Percentiles rank a stretch among this genome's conserved stretches.
Conservation (phyloP, 2,797 vertebrate species). For the Poecilia wingei region DNA sequence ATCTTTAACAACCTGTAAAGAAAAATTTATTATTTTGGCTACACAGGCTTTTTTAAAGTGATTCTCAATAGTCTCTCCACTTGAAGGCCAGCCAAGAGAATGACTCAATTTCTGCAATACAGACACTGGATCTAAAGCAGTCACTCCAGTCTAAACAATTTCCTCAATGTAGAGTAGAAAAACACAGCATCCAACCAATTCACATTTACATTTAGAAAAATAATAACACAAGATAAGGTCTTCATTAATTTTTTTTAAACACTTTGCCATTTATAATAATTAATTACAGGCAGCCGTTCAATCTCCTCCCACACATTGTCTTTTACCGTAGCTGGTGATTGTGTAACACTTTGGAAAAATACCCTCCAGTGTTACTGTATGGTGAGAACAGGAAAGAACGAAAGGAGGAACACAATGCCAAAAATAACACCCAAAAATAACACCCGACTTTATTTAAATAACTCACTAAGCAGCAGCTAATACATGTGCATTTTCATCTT, state of each 20-base stretch:
- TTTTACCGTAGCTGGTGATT: conserved; percentile 38
- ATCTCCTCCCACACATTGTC: conserved; percentile 52
- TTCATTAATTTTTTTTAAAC: neutral
- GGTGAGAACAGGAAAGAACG: neutral
- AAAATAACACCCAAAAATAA: neutral
- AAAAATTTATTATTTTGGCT: neutral
- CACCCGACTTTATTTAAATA: neutral
- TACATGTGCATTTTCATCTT: neutral
- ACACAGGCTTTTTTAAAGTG: neutral
- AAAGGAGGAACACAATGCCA: neutral
- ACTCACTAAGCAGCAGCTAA: conserved; percentile 2
- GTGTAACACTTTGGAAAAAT: conserved; percentile 38
- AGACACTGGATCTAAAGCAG: conserved; percentile 18
- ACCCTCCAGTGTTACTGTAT: conserved; percentile 15
- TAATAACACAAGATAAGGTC: neutral
- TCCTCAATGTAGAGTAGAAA: neutral
- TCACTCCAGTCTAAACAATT: neutral
- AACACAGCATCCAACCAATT: conserved; percentile 2
- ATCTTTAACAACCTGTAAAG: neutral
- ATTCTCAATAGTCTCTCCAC: neutral
- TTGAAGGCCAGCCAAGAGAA: neutral
- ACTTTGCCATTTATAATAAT: conserved; percentile 7
- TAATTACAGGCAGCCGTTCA: conserved; percentile 45
- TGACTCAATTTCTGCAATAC: neutral
- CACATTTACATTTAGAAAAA: neutral